Percentiles rank a stretch among this genome's conserved stretches.
These are phyloP conservation scores for Platichthys stellatus DNA, from an alignment of 2,113 vertebrate genomes.

Conservation along the genomic window DNA sequence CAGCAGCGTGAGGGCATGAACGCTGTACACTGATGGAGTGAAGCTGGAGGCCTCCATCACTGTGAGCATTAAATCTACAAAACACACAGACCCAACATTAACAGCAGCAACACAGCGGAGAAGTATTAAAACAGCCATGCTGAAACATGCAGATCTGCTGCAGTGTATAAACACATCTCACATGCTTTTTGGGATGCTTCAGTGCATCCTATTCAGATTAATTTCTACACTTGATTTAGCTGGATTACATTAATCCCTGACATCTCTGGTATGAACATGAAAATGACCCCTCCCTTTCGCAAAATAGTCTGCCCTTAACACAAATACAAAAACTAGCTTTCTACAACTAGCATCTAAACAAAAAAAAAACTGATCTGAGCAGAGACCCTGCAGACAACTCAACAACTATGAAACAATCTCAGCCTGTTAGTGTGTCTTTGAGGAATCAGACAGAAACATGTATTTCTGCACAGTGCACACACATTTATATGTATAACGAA, in stretches of 20 bases:
- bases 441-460: neutral
- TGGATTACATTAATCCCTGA: conserved; percentile 22
- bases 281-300: neutral
- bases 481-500: neutral
- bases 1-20: conserved; percentile 94
- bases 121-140: conserved; percentile 17
- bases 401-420: neutral
- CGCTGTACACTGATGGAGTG: conserved; percentile 97
- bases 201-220: neutral
- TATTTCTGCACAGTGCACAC: no score
- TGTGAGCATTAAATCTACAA: conserved; percentile 94
- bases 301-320: neutral
- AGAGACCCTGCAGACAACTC: neutral
- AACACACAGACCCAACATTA: conserved; percentile 66
- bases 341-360: neutral
- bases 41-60: conserved; percentile 95
- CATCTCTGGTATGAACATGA: neutral
- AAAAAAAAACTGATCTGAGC: neutral
- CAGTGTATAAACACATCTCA: neutral
- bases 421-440: neutral
- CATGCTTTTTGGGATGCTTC: neutral
- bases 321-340: neutral
- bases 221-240: conserved; percentile 12
- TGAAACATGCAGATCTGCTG: neutral
- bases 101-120: conserved; percentile 25